Evolutionary conservation across 2,113 vertebrate genomes (phyloP), one percentile per base, ranked within the genome.

Genomic region (Dolichallabes microphthalmus): DNA sequence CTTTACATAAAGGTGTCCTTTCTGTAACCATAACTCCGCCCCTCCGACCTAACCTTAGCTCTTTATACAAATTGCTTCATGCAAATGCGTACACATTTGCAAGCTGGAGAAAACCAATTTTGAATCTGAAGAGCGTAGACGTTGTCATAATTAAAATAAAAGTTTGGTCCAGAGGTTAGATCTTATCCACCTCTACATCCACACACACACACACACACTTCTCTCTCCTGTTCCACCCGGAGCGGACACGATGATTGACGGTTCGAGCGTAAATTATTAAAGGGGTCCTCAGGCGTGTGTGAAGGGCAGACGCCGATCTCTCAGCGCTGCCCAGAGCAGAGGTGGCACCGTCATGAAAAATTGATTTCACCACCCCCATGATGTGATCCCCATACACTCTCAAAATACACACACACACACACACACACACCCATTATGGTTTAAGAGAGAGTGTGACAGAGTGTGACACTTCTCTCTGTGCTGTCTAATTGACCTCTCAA

Each of bases 231-330:
- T 93, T 93, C 93, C 93, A 92, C 86, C 88, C 83, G 90, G 93
- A 92, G 64, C 78, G 69, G 57, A 86, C 86, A 83, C 89, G 86
- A 74, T 95, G 94, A 95, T 90, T 94, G 95, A 95, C 94, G 91
- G 92, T 90, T 88, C 83, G 71, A 87, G 87, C 89, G 92, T 95
- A 87, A 95, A 95, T 95, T 94, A 95, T 95, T 95, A 89, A 95
- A 94, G 89, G 27, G 86, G 91, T 87, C 89, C 92, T 92, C 88
- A 84, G 90, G 57, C 82, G 66, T 92, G 93, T 94, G 93, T 95
- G 94, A 95, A 95, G 95, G 95, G 95, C 95, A 93, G 91, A 89
- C 93, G 92, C 94, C 92, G 92, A 94, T 95, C 93, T 91, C 85
- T 90, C 89, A 88, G 89, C 85, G 87, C 75, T 77, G 35, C 60